A percentile compares a stretch with the other conserved stretches of the same genome.
Evolutionary conservation across 2,797 vertebrate species (phyloP).

Genomic region (Danionella dracula): DNA sequence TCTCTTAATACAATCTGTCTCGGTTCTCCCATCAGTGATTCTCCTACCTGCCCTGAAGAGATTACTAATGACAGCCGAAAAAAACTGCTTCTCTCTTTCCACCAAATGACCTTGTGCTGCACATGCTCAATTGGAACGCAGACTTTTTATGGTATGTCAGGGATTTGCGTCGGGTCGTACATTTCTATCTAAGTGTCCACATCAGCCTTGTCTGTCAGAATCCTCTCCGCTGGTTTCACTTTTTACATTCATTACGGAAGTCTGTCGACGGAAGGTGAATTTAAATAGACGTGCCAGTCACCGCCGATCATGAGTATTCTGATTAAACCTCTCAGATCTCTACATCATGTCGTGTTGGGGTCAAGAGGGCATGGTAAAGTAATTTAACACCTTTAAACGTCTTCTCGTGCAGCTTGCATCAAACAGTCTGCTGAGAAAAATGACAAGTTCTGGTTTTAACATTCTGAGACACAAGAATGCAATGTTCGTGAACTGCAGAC

Average conservation of each 20-base stretch:
- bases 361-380: constrained; percentile 35
- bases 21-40: constrained; percentile 6
- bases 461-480: background rate
- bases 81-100: constrained; percentile 1
- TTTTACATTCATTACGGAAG: constrained; percentile 30
- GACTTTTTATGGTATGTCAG: constrained; percentile 1
- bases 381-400: constrained; percentile 41
- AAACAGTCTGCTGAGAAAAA: constrained; percentile 1
- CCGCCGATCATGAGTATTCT: constrained; percentile 38
- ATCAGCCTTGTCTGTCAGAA: constrained; percentile 18
- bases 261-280: constrained; percentile 15
- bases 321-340: constrained; percentile 42
- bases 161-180: constrained; percentile 14
- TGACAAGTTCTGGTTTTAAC: constrained; percentile 9
- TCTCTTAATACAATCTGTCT: constrained; percentile 21
- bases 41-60: constrained; percentile 34
- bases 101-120: constrained; percentile 14
- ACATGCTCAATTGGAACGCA: constrained; percentile 19
- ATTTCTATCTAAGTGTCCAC: constrained; percentile 8
- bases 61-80: constrained; percentile 31
- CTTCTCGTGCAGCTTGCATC: constrained; percentile 31
- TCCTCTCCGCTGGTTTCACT: background rate
- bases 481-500: constrained; percentile 1
- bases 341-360: constrained; percentile 29
- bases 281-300: constrained; percentile 31